phyloP scores from a whole-genome alignment of 2,113 vertebrate species.

The Globicephala melas region DNA sequence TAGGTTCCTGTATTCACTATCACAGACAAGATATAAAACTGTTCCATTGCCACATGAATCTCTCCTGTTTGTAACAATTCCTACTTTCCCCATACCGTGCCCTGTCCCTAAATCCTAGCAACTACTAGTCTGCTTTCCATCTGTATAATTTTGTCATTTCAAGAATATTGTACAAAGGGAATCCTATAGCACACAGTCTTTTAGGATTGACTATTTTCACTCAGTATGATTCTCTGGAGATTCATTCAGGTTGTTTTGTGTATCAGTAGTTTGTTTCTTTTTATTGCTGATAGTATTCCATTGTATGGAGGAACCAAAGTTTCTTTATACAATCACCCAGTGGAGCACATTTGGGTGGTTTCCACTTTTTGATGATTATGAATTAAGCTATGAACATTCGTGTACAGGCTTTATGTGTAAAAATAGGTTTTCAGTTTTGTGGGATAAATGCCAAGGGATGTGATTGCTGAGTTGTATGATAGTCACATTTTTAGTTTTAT shows the following conservation, averaged over 20 bases:
- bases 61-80: neutral
- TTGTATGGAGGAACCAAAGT: neutral
- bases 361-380: neutral
- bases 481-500: neutral
- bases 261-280: neutral
- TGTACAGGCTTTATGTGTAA: neutral
- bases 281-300: neutral
- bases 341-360: neutral
- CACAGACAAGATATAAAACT: neutral
- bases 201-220: neutral
- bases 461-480: neutral
- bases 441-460: neutral
- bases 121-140: neutral
- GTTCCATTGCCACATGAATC: neutral
- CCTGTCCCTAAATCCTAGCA: neutral
- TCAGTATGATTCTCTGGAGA: neutral
- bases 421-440: neutral
- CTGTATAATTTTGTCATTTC: neutral
- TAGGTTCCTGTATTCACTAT: neutral
- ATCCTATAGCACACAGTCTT: neutral
- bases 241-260: neutral
- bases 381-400: neutral
- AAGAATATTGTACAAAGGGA: neutral
- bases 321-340: neutral
- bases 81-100: neutral